Base-by-base conservation (phyloP, 2,797 vertebrate genomes). In the Chloroceryle inda region DNA sequence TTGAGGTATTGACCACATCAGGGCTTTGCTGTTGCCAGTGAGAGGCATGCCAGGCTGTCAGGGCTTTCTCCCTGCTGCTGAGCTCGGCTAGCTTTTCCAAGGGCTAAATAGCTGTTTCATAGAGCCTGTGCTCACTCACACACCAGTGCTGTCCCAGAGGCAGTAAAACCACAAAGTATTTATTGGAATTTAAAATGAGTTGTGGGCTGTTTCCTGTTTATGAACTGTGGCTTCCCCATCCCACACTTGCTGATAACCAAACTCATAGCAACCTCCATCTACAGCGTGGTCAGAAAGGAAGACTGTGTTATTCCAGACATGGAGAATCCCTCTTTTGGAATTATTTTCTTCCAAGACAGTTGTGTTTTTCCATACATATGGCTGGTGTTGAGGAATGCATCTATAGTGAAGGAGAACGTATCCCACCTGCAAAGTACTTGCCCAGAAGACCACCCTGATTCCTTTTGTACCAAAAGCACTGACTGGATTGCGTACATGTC, bases 141-240 rank as follows among this genome's bases (percentile, higher is more conserved):
- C 44, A 42, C 59, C 22, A 44, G 79, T 0, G 0, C n/a, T 50
- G 26, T 87, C 38, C 52, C 55, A 76, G 78, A 94, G 61, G 78
- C 84, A 79, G 42, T 85, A 91, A 89, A 94, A 66, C 1, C n/a
- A 40, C 47, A 49, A 91, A 89, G 49, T 76, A 85, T 85, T 94
- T 85, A 56, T 19, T 83, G 61, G 87, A 56, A 80, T 85, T 88
- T 61, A 73, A 83, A 94, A 85, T 52, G n/a, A 79, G 63, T 59
- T 91, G 88, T 87, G 84, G 63, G 62, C 76, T 64, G 47, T 90
- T 94, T 93, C 83, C 88, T 93, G 66, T 94, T 95, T 81, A 86
- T 64, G 56, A 87, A 14, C 59, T 64, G 37, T 29, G 62, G 23
- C 35, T 26, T 96, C 52, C 45, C 71, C 61, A 52, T 71, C 59